These are phyloP conservation scores for Monodelphis domestica DNA, from an alignment of 2,797 vertebrate species.

Conservation along the genomic window DNA sequence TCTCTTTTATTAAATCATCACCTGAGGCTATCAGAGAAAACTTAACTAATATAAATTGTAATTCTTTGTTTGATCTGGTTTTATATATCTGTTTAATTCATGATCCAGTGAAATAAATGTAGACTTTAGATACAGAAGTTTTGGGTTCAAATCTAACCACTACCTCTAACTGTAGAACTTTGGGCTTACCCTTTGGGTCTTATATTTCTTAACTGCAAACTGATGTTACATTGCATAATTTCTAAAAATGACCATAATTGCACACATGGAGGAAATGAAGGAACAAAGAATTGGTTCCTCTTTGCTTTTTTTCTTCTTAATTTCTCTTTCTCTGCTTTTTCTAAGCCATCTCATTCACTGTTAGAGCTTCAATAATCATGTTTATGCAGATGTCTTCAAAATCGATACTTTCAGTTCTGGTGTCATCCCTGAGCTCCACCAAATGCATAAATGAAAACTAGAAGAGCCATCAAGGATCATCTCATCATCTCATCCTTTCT, in stretches of 20 bases:
- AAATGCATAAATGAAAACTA: not conserved
- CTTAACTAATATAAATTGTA: not conserved
- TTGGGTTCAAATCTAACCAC: not conserved
- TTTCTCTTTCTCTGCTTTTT: too few species aligned
- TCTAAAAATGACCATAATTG: too few species aligned
- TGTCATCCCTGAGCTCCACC: not conserved
- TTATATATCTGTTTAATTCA: not conserved
- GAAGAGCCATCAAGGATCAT: not conserved
- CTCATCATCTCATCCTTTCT: not conserved
- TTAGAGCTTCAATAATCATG: too few species aligned
- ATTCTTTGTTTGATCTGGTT: not conserved
- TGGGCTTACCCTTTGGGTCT: too few species aligned
- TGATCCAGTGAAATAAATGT: not conserved
- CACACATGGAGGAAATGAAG: too few species aligned
- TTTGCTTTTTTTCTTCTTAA: too few species aligned
- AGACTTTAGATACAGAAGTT: not conserved
- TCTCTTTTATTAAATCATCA: not conserved
- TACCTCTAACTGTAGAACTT: not conserved
- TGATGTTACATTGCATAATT: too few species aligned
- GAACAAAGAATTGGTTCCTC: too few species aligned
- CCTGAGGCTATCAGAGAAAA: not conserved
- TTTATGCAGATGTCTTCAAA: too few species aligned
- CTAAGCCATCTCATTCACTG: too few species aligned
- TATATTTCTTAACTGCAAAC: too few species aligned
- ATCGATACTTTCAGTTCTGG: too few species aligned